phyloP scores from a whole-genome alignment of 1,140 invertebrate species.

The Meloidogyne floridensis region DNA sequence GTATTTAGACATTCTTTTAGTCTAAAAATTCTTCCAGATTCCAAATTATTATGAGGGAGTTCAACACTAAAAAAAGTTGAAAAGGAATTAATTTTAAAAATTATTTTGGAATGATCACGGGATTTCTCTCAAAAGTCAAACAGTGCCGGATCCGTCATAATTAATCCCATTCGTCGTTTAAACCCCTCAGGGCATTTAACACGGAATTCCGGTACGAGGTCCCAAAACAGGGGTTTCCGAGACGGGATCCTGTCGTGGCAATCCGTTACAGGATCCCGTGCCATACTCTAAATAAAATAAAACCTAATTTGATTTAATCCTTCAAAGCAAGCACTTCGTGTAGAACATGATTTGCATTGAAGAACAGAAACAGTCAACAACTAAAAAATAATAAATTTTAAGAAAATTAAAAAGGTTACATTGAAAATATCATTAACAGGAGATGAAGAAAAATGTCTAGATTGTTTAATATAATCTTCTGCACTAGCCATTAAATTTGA shows the following conservation, averaged over 20 bases:
- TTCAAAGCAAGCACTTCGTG: constrained; percentile 33
- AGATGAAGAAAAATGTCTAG: constrained; percentile 41
- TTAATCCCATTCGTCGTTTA: no score
- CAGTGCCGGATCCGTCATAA: no score
- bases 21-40: background rate
- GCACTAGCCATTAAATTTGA: constrained; percentile 35
- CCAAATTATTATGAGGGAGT: constrained; percentile 18
- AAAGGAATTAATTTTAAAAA: background rate
- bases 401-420: constrained; percentile 20
- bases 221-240: no score
- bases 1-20: constrained; percentile 31
- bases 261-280: no score
- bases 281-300: background rate
- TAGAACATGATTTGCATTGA: constrained; percentile 27
- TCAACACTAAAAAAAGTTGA: constrained; percentile 13
- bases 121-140: no score
- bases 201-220: no score
- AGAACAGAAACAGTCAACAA: constrained; percentile 32
- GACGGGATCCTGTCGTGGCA: no score
- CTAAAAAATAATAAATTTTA: constrained; percentile 14
- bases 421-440: constrained; percentile 51
- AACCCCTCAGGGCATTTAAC: no score
- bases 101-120: no score
- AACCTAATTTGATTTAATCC: constrained; percentile 33
- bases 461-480: constrained; percentile 33